A percentile compares a stretch with the other conserved stretches of the same genome.
These are phyloP conservation scores for Heteractis magnifica DNA, from an alignment of 92 coral and sea anemone genomes.

Conservation along the genomic window DNA sequence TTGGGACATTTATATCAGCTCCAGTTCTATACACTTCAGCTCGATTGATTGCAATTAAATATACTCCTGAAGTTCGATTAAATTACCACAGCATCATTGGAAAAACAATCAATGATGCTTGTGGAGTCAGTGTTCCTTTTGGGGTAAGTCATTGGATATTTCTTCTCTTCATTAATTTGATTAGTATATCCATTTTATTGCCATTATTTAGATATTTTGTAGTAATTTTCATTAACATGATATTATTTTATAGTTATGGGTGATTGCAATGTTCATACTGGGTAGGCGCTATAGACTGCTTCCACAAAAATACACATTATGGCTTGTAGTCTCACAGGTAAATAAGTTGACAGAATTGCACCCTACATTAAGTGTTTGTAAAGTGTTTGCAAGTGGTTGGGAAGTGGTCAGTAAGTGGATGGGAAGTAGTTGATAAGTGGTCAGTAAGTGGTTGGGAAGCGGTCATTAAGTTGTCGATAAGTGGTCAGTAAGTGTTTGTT, in stretches of 20 bases:
- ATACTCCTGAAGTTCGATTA: constrained; percentile 22
- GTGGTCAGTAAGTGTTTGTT: too few species aligned
- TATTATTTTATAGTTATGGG: constrained; percentile 68
- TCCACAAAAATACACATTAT: constrained; percentile 78
- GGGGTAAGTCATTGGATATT: constrained; percentile 60
- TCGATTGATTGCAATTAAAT: constrained; percentile 60
- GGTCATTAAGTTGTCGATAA: too few species aligned
- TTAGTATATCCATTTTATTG: not conserved
- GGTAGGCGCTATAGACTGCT: constrained; percentile 64
- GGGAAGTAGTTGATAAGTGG: too few species aligned
- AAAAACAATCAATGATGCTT: constrained; percentile 62
- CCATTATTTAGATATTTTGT: not conserved
- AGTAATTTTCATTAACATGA: not conserved
- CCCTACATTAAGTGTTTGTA: too few species aligned
- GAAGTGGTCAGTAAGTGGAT: too few species aligned
- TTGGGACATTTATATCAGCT: constrained; percentile 79
- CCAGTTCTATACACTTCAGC: constrained; percentile 85
- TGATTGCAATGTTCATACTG: constrained; percentile 64
- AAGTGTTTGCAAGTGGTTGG: too few species aligned
- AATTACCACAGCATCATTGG: constrained; percentile 41
- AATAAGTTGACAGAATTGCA: not conserved
- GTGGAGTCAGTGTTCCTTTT: constrained; percentile 70
- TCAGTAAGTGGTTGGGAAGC: too few species aligned
- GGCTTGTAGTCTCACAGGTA: constrained; percentile 76
- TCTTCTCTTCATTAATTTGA: not conserved